Evolutionary conservation across 2,888 invertebrate genomes (phyloP), one percentile per base, ranked within the genome.

Genomic region (Parnassius apollo): DNA sequence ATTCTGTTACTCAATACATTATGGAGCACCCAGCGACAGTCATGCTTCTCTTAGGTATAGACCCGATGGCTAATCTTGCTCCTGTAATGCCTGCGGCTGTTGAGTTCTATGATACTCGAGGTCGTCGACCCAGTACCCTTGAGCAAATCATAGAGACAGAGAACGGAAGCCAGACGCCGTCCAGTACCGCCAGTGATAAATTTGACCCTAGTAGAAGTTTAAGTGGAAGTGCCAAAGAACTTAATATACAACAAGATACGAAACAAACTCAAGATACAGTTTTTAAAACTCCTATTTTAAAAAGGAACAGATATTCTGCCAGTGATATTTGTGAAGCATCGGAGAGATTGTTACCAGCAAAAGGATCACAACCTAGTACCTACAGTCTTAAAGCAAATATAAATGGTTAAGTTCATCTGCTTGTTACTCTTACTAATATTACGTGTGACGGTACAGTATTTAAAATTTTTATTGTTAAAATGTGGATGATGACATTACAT

Each of bases 21-120:
- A 85, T 94, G 75, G 94, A 95, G 68, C 95, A 96, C 85, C 95
- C 96, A 0, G 94, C 94, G 2, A 93, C 94, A 25, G 95, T 96
- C 18, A 92, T 96, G 82, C 93, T 94, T 49, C 93, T 96, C 48
- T 88, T 96, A 54, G 96, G 96, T 10, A 90, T 96, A 62, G 95
- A 96, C 72, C 93, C 96, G 2, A 88, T 89, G 82, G 92, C 83
- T 54, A 85, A 82, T 67, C 72, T 91, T 2, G 69, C 86, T 3
- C 87, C 90, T 0, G 85, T 84, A 66, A 71, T 93, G 80, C 72
- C 91, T 65, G 68, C 92, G 64, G 25, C 92, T 59, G 73, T 93
- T 66, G 90, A 93, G 75, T 88, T 93, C 82, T 78, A 87, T 80
- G 80, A 93, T 77, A 69, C 91, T 53, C 72, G 85, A 68, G 71